These are phyloP conservation scores for Labeo calbasu DNA, from an alignment of 2,797 vertebrate species.

Conservation along the genomic window DNA sequence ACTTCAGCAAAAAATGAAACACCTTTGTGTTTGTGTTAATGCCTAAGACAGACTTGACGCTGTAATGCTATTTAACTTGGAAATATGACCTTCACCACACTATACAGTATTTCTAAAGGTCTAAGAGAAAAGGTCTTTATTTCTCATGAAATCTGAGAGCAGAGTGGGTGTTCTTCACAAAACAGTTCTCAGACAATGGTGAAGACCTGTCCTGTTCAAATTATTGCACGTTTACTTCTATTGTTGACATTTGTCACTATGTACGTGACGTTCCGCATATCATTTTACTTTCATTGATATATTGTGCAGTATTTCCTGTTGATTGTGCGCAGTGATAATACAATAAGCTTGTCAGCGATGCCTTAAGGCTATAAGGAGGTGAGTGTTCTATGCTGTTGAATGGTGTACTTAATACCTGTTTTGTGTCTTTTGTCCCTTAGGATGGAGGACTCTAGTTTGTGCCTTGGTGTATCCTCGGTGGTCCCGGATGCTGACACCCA, in stretches of 20 bases:
- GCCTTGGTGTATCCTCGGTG: slow-evolving; percentile 96
- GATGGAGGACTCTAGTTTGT: slow-evolving; percentile 99
- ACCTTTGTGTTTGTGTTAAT: slow-evolving; percentile 38
- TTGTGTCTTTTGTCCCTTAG: slow-evolving; percentile 64
- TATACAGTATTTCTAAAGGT: slow-evolving; percentile 35
- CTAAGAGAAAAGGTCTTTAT: slow-evolving; percentile 44
- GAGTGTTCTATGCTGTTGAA: neutral
- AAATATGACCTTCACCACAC: slow-evolving; percentile 54
- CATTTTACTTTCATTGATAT: slow-evolving; percentile 27
- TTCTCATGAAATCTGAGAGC: slow-evolving; percentile 37
- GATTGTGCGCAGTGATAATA: slow-evolving; percentile 26
- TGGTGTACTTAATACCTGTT: slow-evolving; percentile 5
- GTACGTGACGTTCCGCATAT: slow-evolving; percentile 33
- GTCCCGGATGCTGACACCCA: slow-evolving; percentile 91
- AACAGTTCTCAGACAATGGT: slow-evolving; percentile 39
- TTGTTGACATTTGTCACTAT: slow-evolving; percentile 37
- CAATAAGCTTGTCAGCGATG: slow-evolving; percentile 14
- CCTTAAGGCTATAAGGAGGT: slow-evolving; percentile 21
- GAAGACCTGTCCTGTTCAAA: slow-evolving; percentile 37
- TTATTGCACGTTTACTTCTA: slow-evolving; percentile 32
- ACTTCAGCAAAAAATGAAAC: slow-evolving; percentile 43
- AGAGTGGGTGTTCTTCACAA: slow-evolving; percentile 41
- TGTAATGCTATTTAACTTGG: slow-evolving; percentile 39
- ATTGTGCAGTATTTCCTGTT: slow-evolving; percentile 39
- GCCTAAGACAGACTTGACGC: slow-evolving; percentile 25